These are phyloP conservation scores for Unio pictorum DNA, from an alignment of 2,888 invertebrate species.

Conservation along the genomic window DNA sequence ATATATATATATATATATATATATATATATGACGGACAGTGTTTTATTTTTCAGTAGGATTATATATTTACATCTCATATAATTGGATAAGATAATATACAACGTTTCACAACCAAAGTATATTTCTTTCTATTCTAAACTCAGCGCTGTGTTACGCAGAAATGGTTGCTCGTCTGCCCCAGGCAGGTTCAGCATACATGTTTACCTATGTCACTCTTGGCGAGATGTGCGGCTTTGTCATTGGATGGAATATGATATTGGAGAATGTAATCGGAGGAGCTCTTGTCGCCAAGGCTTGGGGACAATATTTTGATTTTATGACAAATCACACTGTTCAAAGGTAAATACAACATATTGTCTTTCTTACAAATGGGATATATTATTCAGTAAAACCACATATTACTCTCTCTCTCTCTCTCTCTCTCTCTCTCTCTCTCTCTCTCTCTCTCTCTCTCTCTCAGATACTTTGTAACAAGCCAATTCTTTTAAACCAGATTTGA, in stretches of 20 bases:
- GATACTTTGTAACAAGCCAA: conserved; percentile 1
- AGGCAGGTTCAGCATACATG: conserved; percentile 64
- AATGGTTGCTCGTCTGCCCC: conserved; percentile 61
- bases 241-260: conserved; percentile 67
- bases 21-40: no score
- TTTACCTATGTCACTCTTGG: conserved; percentile 66
- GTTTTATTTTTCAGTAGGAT: no score
- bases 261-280: conserved; percentile 64
- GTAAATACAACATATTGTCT: conserved; percentile 27
- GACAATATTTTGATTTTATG: conserved; percentile 65
- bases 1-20: no score
- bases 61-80: no score
- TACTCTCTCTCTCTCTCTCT: background rate
- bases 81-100: no score
- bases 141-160: conserved; percentile 67
- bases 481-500: no score
- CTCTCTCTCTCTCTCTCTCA: conserved; percentile 4
- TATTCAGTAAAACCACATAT: background rate
- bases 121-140: background rate
- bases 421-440: conserved; percentile 10
- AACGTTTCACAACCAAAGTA: no score
- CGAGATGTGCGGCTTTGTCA: conserved; percentile 64
- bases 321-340: conserved; percentile 58
- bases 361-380: background rate
- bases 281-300: conserved; percentile 65